Conservation (phyloP, 1,140 invertebrate species). For the Ylistrum balloti region DNA sequence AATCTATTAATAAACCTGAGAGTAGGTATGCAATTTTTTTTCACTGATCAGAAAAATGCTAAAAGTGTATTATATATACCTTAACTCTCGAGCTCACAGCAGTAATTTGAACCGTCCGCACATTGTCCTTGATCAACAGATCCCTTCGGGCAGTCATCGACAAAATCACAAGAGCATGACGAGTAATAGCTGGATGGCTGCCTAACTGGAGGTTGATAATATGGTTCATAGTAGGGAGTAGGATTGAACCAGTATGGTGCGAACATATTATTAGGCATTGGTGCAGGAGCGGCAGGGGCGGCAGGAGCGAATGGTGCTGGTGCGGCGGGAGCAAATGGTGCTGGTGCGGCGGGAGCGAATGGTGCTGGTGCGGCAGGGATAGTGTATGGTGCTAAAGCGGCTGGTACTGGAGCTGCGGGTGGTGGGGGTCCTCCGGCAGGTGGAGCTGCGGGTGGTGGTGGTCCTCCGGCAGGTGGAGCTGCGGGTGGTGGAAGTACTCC, state of each 20-base stretch:
- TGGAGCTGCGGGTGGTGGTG: background rate
- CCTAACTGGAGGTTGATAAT: background rate
- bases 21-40: too few relatives aligned
- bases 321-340: background rate
- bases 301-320: background rate
- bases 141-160: background rate
- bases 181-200: background rate
- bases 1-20: too few relatives aligned
- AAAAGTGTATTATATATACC: background rate
- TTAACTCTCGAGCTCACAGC: conserved; percentile 31
- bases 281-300: background rate
- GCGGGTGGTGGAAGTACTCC: background rate
- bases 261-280: background rate
- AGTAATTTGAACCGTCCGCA: conserved; percentile 9
- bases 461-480: background rate
- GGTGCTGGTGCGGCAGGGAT: background rate
- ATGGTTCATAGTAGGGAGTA: background rate
- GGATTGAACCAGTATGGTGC: background rate
- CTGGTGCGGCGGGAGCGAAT: background rate
- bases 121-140: conserved; percentile 1
- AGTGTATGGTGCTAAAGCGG: background rate
- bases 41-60: too few relatives aligned
- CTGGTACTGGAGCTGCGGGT: background rate
- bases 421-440: background rate
- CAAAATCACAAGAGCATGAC: background rate